A percentile compares a stretch with the other conserved stretches of the same genome.
phyloP scores from a whole-genome alignment of 2,888 invertebrate genomes.

The Sthenelais limicola region DNA sequence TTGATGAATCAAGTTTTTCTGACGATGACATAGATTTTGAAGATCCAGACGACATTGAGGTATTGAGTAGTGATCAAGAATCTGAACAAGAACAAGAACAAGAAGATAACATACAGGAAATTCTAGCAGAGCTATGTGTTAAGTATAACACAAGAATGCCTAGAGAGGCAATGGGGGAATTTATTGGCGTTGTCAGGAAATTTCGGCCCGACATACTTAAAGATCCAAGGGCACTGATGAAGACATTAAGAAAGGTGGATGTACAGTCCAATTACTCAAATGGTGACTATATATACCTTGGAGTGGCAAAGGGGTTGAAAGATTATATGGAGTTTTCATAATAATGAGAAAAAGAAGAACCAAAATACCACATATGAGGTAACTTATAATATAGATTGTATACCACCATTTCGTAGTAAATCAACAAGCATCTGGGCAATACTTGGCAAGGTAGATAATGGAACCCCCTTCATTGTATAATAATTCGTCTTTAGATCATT shows the following conservation, averaged over 20 bases:
- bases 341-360: neutral
- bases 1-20: neutral
- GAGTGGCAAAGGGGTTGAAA: neutral
- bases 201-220: neutral
- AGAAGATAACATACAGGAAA: neutral
- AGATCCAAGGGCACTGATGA: neutral
- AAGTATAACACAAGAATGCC: constrained; percentile 1
- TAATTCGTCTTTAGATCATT: no score
- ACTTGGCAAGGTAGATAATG: neutral
- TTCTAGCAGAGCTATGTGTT: neutral
- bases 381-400: constrained; percentile 1
- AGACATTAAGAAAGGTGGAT: neutral
- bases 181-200: neutral
- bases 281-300: neutral
- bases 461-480: neutral
- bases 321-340: neutral
- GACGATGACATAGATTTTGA: neutral
- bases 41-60: neutral
- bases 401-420: neutral
- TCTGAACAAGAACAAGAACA: neutral
- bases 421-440: neutral
- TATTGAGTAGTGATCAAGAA: no score
- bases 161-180: neutral
- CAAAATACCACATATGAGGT: neutral
- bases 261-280: neutral